These are phyloP conservation scores for Chrysemys picta DNA, from an alignment of 2,113 vertebrate species.

Conservation along the genomic window DNA sequence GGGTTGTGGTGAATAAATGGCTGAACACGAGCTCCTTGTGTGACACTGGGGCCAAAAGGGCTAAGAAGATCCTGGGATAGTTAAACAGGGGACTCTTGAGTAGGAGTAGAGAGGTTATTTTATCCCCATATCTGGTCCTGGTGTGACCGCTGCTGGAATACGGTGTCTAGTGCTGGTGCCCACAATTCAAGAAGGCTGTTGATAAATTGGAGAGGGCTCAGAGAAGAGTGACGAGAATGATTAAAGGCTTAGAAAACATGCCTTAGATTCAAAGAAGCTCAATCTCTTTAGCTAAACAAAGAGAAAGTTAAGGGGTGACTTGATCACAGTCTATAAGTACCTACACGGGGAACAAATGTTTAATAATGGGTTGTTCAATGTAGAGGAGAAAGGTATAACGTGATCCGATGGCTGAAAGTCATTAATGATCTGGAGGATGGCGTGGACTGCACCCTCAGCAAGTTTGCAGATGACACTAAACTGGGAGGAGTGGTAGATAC, in stretches of 20 bases:
- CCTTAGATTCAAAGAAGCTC: not conserved
- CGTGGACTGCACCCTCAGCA: too few relatives aligned
- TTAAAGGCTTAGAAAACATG: not conserved
- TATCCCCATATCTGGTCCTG: not conserved
- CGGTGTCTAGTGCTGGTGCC: not conserved
- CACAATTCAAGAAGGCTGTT: not conserved
- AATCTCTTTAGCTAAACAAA: not conserved
- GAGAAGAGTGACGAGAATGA: not conserved
- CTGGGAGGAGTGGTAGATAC: too few relatives aligned
- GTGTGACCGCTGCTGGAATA: not conserved
- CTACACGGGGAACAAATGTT: not conserved
- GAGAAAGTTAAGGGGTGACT: not conserved
- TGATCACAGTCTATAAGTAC: not conserved
- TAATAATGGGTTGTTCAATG: not conserved
- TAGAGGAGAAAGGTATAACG: not conserved
- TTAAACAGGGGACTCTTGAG: not conserved
- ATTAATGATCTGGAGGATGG: too few relatives aligned
- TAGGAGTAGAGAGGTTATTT: not conserved
- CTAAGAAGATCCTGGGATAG: not conserved
- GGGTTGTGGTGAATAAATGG: not conserved
- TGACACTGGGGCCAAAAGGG: not conserved
- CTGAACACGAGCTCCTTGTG: not conserved
- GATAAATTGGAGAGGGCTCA: not conserved
- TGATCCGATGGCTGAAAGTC: not conserved
- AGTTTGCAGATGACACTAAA: too few relatives aligned